Base-by-base conservation (phyloP, 1,140 invertebrate genomes). In the Lasioglossum baleicum region DNA sequence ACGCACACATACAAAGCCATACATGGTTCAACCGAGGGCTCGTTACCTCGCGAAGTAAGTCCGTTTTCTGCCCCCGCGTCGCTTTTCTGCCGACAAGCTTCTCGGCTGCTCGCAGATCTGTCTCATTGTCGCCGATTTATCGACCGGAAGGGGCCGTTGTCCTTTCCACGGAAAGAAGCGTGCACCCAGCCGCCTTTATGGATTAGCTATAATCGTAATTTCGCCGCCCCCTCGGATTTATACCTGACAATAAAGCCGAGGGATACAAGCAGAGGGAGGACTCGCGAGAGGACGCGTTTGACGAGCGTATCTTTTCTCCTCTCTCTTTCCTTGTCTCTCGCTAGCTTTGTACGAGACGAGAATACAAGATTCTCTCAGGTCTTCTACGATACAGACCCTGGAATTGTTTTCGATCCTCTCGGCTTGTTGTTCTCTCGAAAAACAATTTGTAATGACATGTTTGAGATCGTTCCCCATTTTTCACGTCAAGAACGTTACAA, bases 181-280 rank as follows among this genome's bases (percentile, higher is more conserved):
- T 8, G n/a, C n/a, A 17, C 13, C 22, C 20, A 22, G 67, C 51
- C 10, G 48, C 31, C 63, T 53, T 67, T 58, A 56, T 56, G 75
- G 56, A 77, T 71, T 63, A 70, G 67, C 67, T 26, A 64, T 71
- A 53, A 77, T 77, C 75, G 75, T 77, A 77, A 77, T 77, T 77
- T 77, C 60, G 67, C 44, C 63, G n/a, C 31, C 26, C 65, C 65
- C 42, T 26, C 15, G n/a, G 60, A 77, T 77, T 77, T 64, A 71
- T 71, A 53, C 58, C n/a, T 40, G 56, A 66, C 75, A 61, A 42
- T 77, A 70, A 70, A 77, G 42, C 22, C n/a, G 2, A 7, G 17
- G 61, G 61, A 77, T 71, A 71, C 7, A 42, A 31, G 17, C 58
- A 44, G 13, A 1, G 51, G 67, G 20, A 44, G 67, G 64, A 2